Conservation (phyloP, 2,888 invertebrate genomes). For the Polietes domitor region DNA sequence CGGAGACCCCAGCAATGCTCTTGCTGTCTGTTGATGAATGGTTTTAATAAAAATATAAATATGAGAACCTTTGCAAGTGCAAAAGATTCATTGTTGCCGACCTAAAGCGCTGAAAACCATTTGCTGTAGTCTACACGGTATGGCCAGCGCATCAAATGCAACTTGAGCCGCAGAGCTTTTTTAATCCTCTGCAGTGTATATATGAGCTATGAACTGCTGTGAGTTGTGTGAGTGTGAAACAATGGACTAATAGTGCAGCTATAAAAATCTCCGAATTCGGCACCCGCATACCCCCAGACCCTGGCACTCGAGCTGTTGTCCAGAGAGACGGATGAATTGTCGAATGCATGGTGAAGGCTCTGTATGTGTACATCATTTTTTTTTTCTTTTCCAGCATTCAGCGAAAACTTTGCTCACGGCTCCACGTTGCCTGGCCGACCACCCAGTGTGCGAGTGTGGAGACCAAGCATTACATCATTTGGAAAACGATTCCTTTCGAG, state of each 20-base stretch:
- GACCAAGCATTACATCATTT: neutral
- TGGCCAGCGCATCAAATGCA: neutral
- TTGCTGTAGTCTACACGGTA: neutral
- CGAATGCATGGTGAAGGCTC: neutral
- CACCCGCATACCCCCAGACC: neutral
- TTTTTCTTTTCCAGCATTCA: neutral
- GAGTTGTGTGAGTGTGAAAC: neutral
- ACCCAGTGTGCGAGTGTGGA: neutral
- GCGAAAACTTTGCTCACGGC: neutral
- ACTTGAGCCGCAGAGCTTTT: neutral
- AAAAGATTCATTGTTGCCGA: no score
- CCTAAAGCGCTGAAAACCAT: no score
- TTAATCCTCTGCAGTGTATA: neutral
- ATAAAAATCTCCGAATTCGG: neutral
- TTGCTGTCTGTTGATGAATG: no score
- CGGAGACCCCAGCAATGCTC: no score
- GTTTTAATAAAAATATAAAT: no score
- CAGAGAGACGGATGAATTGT: slow-evolving; percentile 21
- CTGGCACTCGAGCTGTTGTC: neutral
- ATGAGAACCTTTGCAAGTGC: no score
- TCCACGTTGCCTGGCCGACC: neutral
- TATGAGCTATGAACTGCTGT: neutral
- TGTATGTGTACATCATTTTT: neutral
- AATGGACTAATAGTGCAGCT: neutral
- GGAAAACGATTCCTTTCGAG: neutral